Evolutionary conservation across 1,140 invertebrate genomes (phyloP).

Genomic region (Solenopsis fugax): DNA sequence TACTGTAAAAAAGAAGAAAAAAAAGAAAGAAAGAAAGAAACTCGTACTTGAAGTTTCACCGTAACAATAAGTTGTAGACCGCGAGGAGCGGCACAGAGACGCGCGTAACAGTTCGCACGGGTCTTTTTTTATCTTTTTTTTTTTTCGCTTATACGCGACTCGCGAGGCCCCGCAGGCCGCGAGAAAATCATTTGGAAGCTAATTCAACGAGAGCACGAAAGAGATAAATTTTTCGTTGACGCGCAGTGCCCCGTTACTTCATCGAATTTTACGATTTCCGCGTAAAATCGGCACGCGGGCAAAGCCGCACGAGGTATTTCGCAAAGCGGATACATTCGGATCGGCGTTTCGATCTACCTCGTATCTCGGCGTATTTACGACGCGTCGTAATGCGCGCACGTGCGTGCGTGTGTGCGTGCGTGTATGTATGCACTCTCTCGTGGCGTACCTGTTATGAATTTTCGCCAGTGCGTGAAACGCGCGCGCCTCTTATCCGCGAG

Average conservation of each 20-base stretch:
- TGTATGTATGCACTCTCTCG: background rate
- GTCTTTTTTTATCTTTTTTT: background rate
- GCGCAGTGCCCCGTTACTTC: background rate
- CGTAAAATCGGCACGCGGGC: slow-evolving; percentile 7
- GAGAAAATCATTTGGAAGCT: background rate
- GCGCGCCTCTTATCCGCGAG: background rate
- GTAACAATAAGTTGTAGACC: slow-evolving; percentile 8
- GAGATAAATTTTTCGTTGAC: background rate
- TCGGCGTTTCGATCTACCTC: background rate
- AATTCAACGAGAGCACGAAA: background rate
- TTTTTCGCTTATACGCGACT: background rate
- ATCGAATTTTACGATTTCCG: slow-evolving; percentile 16
- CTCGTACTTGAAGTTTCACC: slow-evolving; percentile 43
- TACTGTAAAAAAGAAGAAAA: slow-evolving; percentile 36
- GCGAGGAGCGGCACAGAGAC: background rate
- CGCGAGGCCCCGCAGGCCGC: background rate
- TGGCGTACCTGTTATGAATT: slow-evolving; percentile 23
- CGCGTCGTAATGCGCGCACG: background rate
- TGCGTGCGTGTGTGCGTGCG: background rate
- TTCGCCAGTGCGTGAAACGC: background rate
- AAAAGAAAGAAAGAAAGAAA: slow-evolving; percentile 7
- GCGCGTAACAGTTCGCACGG: slow-evolving; percentile 31
- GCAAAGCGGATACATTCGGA: slow-evolving; percentile 22
- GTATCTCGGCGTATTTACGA: slow-evolving; percentile 34
- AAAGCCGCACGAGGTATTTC: background rate